Percentiles rank a stretch among this genome's conserved stretches.
Evolutionary conservation across 2,888 invertebrate species (phyloP).

Genomic region (Spialia ferax): DNA sequence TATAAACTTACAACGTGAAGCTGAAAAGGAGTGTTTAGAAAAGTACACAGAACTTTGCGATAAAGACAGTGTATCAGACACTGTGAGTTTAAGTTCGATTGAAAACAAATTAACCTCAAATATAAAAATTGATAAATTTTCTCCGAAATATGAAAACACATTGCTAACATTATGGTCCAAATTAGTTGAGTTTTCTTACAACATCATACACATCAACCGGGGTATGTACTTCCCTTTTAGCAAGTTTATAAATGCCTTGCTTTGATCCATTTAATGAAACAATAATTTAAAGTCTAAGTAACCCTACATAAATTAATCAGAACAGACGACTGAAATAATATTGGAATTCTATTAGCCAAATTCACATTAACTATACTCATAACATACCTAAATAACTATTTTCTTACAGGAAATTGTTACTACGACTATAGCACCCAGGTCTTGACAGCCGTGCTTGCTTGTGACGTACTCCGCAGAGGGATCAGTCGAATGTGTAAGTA

Average conservation of each 20-base stretch:
- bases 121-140: slow-evolving; percentile 44
- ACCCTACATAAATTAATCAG: too few relatives aligned
- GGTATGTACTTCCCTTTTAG: slow-evolving; percentile 52
- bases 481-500: slow-evolving; percentile 74
- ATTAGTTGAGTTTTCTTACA: slow-evolving; percentile 75
- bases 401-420: slow-evolving; percentile 73
- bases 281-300: too few relatives aligned
- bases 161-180: slow-evolving; percentile 67
- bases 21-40: slow-evolving; percentile 64
- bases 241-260: neutral
- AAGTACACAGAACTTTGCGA: slow-evolving; percentile 56
- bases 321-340: too few relatives aligned
- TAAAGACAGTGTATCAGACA: slow-evolving; percentile 53
- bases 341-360: too few relatives aligned
- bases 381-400: neutral
- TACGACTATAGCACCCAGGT: slow-evolving; percentile 76
- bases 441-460: slow-evolving; percentile 72
- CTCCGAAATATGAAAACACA: slow-evolving; percentile 53
- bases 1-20: slow-evolving; percentile 62
- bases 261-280: neutral
- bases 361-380: too few relatives aligned
- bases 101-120: slow-evolving; percentile 33
- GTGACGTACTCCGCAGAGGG: slow-evolving; percentile 74
- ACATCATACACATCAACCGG: slow-evolving; percentile 69
- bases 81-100: slow-evolving; percentile 43